Evolutionary conservation across 1,140 invertebrate genomes (phyloP).

Genomic region (Euura saliciscinereae): DNA sequence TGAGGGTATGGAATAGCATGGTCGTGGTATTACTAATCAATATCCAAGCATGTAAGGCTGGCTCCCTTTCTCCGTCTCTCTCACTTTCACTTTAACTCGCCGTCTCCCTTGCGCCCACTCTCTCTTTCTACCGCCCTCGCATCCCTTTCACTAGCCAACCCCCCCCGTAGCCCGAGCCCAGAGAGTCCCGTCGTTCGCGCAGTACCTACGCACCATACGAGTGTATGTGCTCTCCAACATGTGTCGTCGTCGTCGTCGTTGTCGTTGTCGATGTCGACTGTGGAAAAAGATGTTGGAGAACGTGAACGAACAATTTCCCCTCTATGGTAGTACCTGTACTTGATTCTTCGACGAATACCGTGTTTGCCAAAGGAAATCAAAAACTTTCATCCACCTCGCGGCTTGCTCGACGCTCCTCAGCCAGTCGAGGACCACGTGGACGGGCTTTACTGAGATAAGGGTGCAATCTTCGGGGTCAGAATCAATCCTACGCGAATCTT

Average conservation of each 20-base stretch:
- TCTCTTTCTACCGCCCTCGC: not conserved
- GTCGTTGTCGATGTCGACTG: not conserved
- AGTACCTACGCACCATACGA: not conserved
- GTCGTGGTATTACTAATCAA: conserved; percentile 12
- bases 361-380: conserved; percentile 11
- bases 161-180: not conserved
- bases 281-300: not conserved
- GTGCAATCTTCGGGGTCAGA: not conserved
- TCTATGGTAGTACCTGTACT: not conserved
- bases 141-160: conserved; percentile 4
- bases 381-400: conserved; percentile 5
- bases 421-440: not conserved
- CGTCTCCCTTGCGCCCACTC: not conserved
- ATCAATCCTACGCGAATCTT: too few species aligned
- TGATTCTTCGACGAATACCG: not conserved
- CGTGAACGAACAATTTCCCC: not conserved
- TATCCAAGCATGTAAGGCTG: conserved; percentile 7
- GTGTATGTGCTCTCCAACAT: not conserved
- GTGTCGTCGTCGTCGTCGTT: not conserved
- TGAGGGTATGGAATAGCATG: not conserved
- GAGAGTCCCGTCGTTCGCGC: not conserved
- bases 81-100: not conserved
- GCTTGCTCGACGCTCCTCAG: not conserved
- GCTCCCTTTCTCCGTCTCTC: not conserved
- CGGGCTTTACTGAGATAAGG: not conserved